Conservation (phyloP, 2,888 invertebrate genomes). For the Coremacera marginata region DNA sequence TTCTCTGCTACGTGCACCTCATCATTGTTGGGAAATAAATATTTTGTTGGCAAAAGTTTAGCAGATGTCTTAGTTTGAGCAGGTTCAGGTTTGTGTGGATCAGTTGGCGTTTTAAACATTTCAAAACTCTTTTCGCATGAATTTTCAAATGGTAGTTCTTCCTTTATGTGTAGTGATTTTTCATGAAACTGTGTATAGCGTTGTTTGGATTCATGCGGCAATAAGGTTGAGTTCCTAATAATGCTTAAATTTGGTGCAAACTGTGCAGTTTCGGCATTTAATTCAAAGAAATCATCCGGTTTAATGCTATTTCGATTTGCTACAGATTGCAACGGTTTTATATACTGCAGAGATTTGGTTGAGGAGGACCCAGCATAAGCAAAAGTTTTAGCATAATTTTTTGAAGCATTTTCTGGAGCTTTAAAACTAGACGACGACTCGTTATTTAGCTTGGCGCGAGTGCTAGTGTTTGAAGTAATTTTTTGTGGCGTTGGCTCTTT, state of each 20-base stretch:
- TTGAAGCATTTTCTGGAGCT: neutral
- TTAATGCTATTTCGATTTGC: neutral
- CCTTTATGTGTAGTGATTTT: constrained; percentile 51
- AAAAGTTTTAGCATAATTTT: neutral
- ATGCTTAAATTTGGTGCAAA: constrained; percentile 61
- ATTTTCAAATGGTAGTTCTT: constrained; percentile 21
- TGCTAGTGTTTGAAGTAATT: neutral
- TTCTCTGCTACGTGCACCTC: constrained; percentile 7
- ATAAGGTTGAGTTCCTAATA: constrained; percentile 64
- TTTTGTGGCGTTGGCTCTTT: constrained; percentile 39
- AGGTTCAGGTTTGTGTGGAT: neutral
- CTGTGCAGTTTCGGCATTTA: constrained; percentile 64
- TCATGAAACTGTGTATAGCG: constrained; percentile 48
- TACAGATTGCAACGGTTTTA: neutral
- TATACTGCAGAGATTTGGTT: too few species aligned
- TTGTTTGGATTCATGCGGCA: constrained; percentile 47
- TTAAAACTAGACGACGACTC: neutral
- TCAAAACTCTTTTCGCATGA: neutral
- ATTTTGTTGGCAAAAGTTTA: neutral
- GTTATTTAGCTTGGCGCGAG: neutral
- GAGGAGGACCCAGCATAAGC: neutral
- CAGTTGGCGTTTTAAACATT: constrained; percentile 28
- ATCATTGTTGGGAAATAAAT: neutral
- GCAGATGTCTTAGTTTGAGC: neutral
- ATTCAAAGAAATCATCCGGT: constrained; percentile 54